phyloP scores from a whole-genome alignment of 2,888 invertebrate species.

The Celastrina argiolus region DNA sequence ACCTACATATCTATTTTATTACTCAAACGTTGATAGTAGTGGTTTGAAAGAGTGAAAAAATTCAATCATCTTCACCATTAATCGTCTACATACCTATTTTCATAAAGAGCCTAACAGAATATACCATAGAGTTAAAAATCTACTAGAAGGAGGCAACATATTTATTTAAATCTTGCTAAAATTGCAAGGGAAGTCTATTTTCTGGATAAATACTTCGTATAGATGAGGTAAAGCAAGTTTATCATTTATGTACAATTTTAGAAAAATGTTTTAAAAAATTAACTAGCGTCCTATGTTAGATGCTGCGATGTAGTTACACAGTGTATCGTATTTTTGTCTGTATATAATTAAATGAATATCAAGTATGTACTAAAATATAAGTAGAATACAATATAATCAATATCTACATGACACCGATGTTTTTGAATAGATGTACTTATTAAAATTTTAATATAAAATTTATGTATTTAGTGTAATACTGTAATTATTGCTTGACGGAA shows the following conservation, averaged over 20 bases:
- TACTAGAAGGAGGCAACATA: background rate
- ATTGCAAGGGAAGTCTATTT: background rate
- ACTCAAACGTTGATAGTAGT: background rate
- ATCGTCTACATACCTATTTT: background rate
- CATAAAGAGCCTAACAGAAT: background rate
- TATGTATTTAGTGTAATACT: slow-evolving; percentile 46
- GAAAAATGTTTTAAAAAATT: background rate
- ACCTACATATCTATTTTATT: background rate
- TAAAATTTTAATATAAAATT: slow-evolving; percentile 29
- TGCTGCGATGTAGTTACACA: background rate
- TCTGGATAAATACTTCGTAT: no score
- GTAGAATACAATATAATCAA: slow-evolving; percentile 17
- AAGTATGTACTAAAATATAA: background rate
- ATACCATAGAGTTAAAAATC: background rate
- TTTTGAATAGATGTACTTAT: slow-evolving; percentile 33
- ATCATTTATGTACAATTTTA: background rate
- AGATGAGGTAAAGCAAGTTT: no score
- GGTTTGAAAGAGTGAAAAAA: background rate
- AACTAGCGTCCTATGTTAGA: background rate
- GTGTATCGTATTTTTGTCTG: background rate
- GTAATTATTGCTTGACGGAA: slow-evolving; percentile 64
- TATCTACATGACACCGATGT: slow-evolving; percentile 3
- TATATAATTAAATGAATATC: background rate
- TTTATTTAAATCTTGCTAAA: background rate
- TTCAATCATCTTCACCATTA: background rate